phyloP scores from a whole-genome alignment of 2,797 vertebrate genomes.

The Acanthurus tractus region DNA sequence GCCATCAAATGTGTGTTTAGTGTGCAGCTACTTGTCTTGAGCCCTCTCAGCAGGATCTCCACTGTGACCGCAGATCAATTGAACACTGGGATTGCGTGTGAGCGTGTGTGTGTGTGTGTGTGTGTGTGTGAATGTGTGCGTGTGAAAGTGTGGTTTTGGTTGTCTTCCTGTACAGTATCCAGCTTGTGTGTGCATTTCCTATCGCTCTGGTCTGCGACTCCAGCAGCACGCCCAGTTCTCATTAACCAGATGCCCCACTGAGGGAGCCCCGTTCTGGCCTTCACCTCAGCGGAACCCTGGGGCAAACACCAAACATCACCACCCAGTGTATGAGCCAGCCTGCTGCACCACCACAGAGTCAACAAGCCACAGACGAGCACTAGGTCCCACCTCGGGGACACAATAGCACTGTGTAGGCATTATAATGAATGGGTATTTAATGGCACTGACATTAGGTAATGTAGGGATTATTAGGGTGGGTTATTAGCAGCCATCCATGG shows the following conservation, averaged over 20 bases:
- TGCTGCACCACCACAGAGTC: constrained; percentile 31
- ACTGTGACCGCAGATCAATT: constrained; percentile 51
- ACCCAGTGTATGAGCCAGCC: constrained; percentile 59
- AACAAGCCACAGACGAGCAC: constrained; percentile 38
- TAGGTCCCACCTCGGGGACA: constrained; percentile 59
- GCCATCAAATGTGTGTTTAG: constrained; percentile 48
- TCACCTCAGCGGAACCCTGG: constrained; percentile 69
- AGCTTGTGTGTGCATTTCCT: constrained; percentile 51
- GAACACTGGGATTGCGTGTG: constrained; percentile 25
- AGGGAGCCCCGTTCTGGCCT: constrained; percentile 62
- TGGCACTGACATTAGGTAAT: constrained; percentile 76
- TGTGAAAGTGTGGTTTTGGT: constrained; percentile 6
- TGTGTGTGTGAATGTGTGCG: background rate
- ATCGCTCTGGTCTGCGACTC: constrained; percentile 59
- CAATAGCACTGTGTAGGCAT: constrained; percentile 66
- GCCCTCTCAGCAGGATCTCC: constrained; percentile 42
- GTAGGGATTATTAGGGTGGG: constrained; percentile 81
- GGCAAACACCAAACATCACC: constrained; percentile 69
- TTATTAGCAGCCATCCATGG: constrained; percentile 83
- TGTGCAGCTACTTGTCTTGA: constrained; percentile 56
- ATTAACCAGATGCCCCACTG: constrained; percentile 70
- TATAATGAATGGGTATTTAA: constrained; percentile 78
- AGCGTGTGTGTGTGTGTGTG: background rate
- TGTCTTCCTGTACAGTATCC: constrained; percentile 35
- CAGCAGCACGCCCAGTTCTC: constrained; percentile 55